phyloP scores from a whole-genome alignment of 2,888 invertebrate genomes.

The Tetheella fluctuosa region DNA sequence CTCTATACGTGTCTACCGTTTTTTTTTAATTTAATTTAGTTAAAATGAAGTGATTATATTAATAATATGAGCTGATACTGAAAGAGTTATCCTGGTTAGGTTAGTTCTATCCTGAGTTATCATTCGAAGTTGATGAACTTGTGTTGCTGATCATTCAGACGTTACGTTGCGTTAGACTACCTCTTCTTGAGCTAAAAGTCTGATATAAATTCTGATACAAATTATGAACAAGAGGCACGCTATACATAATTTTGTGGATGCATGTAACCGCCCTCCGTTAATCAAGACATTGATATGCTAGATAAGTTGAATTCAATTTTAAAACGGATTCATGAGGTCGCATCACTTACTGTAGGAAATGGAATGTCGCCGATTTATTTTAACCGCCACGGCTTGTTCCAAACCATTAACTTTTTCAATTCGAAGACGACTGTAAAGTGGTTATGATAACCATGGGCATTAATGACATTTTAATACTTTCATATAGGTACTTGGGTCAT shows the following conservation, averaged over 20 bases:
- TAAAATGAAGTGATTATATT: no score
- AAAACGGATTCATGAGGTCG: conserved; percentile 65
- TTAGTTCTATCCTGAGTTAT: no score
- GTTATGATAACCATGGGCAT: conserved; percentile 59
- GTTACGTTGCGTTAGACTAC: no score
- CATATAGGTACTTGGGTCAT: conserved; percentile 15
- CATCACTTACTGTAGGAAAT: conserved; percentile 73
- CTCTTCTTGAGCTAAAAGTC: no score
- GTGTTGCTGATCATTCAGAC: no score
- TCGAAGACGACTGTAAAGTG: conserved; percentile 72
- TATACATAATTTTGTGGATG: neutral
- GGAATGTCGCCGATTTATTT: conserved; percentile 79
- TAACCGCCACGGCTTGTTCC: conserved; percentile 77
- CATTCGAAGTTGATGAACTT: no score
- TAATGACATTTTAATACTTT: conserved; percentile 37
- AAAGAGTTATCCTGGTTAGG: no score
- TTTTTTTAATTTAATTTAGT: no score
- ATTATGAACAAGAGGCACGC: no score
- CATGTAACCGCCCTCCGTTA: conserved; percentile 15
- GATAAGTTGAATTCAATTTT: conserved; percentile 62
- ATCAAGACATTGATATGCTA: conserved; percentile 35
- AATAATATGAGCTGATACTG: no score
- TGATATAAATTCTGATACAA: no score
- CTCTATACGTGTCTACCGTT: neutral
- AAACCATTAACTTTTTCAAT: conserved; percentile 80